Conservation (phyloP, 2,797 vertebrate species). For the Pristis pectinata region DNA sequence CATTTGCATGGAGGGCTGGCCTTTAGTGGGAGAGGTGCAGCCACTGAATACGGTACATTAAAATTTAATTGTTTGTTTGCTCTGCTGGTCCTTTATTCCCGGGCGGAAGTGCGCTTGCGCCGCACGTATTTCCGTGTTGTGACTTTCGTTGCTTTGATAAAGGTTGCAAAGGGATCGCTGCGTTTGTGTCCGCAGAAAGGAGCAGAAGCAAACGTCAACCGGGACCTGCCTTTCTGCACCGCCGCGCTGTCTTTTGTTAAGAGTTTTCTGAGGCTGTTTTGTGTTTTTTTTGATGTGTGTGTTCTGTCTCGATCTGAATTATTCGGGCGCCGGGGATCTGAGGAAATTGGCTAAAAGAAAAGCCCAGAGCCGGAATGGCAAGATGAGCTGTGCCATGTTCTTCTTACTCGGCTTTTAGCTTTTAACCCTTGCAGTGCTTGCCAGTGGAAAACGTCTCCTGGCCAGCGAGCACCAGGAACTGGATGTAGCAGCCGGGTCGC, state of each 20-base stretch:
- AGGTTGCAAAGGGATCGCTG: constrained; percentile 18
- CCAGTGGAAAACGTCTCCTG: neutral
- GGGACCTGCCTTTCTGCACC: too few species aligned
- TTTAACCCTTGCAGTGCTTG: neutral
- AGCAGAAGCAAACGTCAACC: neutral
- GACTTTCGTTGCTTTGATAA: constrained; percentile 50
- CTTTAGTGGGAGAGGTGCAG: neutral
- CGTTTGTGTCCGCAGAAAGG: neutral
- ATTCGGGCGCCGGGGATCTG: neutral
- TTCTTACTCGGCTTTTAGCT: neutral
- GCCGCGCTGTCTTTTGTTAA: neutral
- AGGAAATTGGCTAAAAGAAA: neutral
- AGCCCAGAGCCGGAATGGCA: neutral
- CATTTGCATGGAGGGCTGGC: neutral
- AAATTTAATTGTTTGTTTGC: constrained; percentile 38
- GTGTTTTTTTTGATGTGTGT: neutral
- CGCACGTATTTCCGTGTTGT: constrained; percentile 53
- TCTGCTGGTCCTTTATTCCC: constrained; percentile 44
- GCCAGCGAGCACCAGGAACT: neutral
- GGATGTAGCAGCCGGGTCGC: constrained; percentile 18
- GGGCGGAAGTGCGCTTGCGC: constrained; percentile 59
- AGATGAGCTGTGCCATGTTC: constrained; percentile 26
- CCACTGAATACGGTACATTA: neutral
- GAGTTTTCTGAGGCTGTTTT: neutral
- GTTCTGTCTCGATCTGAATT: neutral